Conservation (phyloP, 2,797 vertebrate genomes). For the Eidolon dupreanum region DNA sequence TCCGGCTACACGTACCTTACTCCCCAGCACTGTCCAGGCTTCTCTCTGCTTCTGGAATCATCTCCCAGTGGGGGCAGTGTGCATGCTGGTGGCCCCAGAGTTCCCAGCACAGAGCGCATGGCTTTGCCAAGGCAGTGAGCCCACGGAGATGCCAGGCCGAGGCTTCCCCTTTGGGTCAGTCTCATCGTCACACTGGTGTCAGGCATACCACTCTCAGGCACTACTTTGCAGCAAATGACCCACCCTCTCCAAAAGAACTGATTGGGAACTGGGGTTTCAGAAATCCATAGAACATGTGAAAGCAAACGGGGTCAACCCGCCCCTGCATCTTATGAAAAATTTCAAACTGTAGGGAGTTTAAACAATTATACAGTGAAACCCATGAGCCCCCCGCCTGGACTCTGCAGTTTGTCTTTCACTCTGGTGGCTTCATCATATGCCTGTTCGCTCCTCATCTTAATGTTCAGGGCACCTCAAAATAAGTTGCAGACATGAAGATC, state of each 20-base stretch:
- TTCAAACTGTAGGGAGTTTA: not conserved
- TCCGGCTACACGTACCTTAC: not conserved
- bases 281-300: not conserved
- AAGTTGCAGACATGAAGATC: not conserved
- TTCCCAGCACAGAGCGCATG: not conserved
- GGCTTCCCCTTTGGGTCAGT: not conserved
- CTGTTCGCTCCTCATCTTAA: not conserved
- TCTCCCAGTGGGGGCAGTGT: conserved; percentile 23
- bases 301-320: not conserved
- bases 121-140: not conserved
- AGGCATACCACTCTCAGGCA: not conserved
- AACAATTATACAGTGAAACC: not conserved
- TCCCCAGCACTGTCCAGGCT: accelerated
- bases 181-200: not conserved
- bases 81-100: not conserved
- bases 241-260: too few species aligned
- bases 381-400: not conserved
- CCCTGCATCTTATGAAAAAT: not conserved
- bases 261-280: not conserved
- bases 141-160: not conserved
- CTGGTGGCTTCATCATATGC: accelerated
- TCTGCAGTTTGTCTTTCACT: not conserved
- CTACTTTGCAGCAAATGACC: not conserved
- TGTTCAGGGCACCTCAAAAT: not conserved
- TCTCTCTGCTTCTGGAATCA: not conserved